A percentile compares a stretch with the other conserved stretches of the same genome.
Conservation (phyloP, 1,140 invertebrate species). For the Druon quercuslanigerum region DNA sequence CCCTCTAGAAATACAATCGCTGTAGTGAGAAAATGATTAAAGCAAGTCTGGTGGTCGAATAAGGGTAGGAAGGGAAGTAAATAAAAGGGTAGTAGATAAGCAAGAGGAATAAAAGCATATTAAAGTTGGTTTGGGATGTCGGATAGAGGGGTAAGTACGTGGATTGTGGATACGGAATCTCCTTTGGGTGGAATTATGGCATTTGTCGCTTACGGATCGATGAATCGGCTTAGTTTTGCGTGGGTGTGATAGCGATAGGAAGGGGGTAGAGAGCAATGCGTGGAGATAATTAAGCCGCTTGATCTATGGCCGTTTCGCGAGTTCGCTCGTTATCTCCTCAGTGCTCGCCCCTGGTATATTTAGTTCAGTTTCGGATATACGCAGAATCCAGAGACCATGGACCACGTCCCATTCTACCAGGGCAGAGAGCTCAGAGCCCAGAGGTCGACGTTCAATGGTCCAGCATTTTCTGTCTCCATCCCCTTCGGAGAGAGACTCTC, state of each 20-base stretch:
- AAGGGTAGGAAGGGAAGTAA: neutral
- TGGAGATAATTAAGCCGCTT: slow-evolving; percentile 75
- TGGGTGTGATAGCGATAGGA: slow-evolving; percentile 48
- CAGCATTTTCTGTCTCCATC: slow-evolving; percentile 69
- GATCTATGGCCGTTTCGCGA: slow-evolving; percentile 75
- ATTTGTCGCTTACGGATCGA: slow-evolving; percentile 26
- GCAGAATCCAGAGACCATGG: slow-evolving; percentile 64
- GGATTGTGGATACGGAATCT: neutral
- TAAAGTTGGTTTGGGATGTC: neutral
- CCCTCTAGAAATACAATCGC: neutral
- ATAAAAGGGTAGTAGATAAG: slow-evolving; percentile 6
- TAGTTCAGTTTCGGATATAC: slow-evolving; percentile 73
- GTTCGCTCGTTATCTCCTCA: slow-evolving; percentile 76
- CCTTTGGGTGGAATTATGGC: neutral
- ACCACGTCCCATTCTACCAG: slow-evolving; percentile 53
- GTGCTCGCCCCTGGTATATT: slow-evolving; percentile 69
- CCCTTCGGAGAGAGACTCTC: slow-evolving; percentile 49
- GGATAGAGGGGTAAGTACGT: no score
- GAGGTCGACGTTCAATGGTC: slow-evolving; percentile 75
- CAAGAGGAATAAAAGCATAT: neutral
- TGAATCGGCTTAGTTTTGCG: slow-evolving; percentile 43
- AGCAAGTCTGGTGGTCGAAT: neutral
- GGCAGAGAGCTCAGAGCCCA: slow-evolving; percentile 66
- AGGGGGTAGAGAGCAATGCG: slow-evolving; percentile 68
- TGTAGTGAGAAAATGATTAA: neutral